Conservation (phyloP, 2,888 invertebrate species). For the Oscheius sp. region DNA sequence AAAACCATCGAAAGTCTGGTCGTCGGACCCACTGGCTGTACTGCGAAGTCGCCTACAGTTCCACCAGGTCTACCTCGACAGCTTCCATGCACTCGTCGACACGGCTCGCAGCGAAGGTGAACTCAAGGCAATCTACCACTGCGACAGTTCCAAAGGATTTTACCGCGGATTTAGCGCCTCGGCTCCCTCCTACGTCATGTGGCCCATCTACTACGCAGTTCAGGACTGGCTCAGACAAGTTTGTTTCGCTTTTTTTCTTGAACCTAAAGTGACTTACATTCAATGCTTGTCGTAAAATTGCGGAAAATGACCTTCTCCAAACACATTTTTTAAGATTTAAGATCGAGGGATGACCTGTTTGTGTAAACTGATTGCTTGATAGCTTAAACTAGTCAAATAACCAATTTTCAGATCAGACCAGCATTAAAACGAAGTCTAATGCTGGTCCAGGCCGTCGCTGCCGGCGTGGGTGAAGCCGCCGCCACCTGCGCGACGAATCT, state of each 20-base stretch:
- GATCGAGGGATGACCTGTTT: no score
- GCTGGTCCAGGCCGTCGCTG: conserved; percentile 56
- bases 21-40: conserved; percentile 59
- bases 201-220: conserved; percentile 57
- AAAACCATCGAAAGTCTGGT: conserved; percentile 45
- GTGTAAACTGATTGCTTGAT: no score
- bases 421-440: conserved; percentile 46
- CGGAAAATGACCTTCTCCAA: no score
- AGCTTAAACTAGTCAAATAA: no score
- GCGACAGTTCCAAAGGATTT: conserved; percentile 58
- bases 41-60: conserved; percentile 61
- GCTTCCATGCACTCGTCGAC: conserved; percentile 56
- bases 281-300: no score
- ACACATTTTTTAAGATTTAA: no score
- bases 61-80: conserved; percentile 61
- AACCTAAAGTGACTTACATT: no score
- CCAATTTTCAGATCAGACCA: conserved; percentile 39
- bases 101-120: conserved; percentile 58
- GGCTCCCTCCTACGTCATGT: conserved; percentile 57
- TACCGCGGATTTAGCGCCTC: conserved; percentile 60
- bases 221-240: conserved; percentile 48
- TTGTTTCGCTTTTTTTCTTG: background rate
- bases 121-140: conserved; percentile 54
- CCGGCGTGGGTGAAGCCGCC: conserved; percentile 52
- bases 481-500: conserved; percentile 60